Evolutionary conservation across 2,113 vertebrate genomes (phyloP).

Genomic region (Oryzias celebensis): DNA sequence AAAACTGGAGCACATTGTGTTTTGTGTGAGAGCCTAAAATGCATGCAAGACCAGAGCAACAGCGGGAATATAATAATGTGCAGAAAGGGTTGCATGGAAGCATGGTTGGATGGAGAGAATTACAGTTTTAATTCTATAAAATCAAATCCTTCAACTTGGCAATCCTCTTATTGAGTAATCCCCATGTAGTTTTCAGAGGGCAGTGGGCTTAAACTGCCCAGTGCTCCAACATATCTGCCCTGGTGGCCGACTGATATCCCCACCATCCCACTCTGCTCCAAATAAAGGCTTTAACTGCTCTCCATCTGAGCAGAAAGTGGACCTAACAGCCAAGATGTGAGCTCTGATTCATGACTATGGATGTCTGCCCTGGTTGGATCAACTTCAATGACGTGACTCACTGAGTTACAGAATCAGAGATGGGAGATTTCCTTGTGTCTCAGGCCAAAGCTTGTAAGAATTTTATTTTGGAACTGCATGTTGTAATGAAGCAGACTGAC

Average conservation of each 20-base stretch:
- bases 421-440: slow-evolving; percentile 3
- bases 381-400: not conserved
- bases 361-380: not conserved
- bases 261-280: slow-evolving; percentile 20
- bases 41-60: slow-evolving; percentile 1
- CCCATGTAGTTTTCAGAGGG: slow-evolving; percentile 70
- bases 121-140: slow-evolving; percentile 71
- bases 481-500: not conserved
- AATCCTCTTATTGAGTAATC: slow-evolving; percentile 73
- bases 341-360: not conserved
- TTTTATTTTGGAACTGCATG: too few relatives aligned
- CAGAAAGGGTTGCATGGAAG: slow-evolving; percentile 29
- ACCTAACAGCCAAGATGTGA: slow-evolving; percentile 2
- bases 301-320: slow-evolving; percentile 4
- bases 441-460: not conserved
- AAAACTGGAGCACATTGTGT: too few relatives aligned
- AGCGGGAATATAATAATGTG: slow-evolving; percentile 6
- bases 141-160: slow-evolving; percentile 67
- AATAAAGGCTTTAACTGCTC: slow-evolving; percentile 32
- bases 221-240: slow-evolving; percentile 59
- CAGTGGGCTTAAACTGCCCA: slow-evolving; percentile 46
- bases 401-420: not conserved
- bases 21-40: not conserved
- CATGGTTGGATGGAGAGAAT: slow-evolving; percentile 49
- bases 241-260: slow-evolving; percentile 27